Evolutionary conservation across 2,797 vertebrate genomes (phyloP).

Genomic region (Danio albolineatus): DNA sequence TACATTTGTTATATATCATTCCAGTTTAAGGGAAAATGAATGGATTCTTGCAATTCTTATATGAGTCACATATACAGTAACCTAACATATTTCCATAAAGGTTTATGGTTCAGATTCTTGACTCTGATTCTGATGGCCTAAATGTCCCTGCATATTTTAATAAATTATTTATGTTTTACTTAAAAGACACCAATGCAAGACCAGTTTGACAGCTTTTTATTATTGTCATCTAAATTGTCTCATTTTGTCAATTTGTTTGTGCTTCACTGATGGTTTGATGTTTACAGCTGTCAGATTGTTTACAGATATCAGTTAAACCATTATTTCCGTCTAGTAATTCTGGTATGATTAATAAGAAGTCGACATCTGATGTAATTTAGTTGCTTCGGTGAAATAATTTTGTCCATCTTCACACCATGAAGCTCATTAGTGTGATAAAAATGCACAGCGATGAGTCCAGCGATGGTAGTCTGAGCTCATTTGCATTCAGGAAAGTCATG

Average conservation of each 20-base stretch:
- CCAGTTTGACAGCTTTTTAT: too few relatives aligned
- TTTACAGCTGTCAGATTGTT: neutral
- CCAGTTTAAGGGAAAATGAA: too few relatives aligned
- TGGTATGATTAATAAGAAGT: neutral
- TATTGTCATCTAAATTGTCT: too few relatives aligned
- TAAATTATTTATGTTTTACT: neutral
- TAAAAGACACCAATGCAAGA: too few relatives aligned
- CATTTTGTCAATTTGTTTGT: too few relatives aligned
- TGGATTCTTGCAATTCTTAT: too few relatives aligned
- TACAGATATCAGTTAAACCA: neutral
- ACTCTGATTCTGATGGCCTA: neutral
- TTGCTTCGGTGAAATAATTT: neutral
- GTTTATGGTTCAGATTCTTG: too few relatives aligned
- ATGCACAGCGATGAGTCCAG: neutral
- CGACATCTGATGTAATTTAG: neutral
- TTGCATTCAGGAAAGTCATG: conserved; percentile 17
- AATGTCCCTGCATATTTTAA: neutral
- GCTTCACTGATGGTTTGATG: too few relatives aligned
- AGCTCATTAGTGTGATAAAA: conserved; percentile 18
- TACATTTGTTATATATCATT: too few relatives aligned
- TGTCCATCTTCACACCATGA: conserved; percentile 8
- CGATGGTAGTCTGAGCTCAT: neutral
- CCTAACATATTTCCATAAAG: too few relatives aligned
- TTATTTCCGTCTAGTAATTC: neutral
- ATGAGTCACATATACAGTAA: too few relatives aligned